Conservation (phyloP, 1,140 invertebrate species). For the Formica selysi region DNA sequence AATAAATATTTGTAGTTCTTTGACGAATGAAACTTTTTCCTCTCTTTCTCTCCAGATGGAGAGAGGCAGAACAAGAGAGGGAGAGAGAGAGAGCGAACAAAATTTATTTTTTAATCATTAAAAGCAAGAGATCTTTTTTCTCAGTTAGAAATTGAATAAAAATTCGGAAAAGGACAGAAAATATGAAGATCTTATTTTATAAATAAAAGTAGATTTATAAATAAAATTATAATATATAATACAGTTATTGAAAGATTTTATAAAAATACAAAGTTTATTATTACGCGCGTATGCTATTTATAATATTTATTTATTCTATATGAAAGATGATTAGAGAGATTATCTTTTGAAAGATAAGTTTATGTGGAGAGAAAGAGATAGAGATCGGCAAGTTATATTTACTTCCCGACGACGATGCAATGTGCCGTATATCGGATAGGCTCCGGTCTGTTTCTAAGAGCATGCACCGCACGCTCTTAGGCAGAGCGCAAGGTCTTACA, state of each 20-base stretch:
- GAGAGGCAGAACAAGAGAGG: too few species aligned
- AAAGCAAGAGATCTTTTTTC: not conserved
- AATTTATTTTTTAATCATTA: not conserved
- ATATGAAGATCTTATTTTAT: not conserved
- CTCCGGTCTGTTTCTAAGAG: constrained; percentile 41
- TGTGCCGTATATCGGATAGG: constrained; percentile 31
- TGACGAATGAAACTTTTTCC: not conserved
- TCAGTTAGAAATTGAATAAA: not conserved
- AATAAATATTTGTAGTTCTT: constrained; percentile 7
- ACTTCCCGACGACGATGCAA: constrained; percentile 42
- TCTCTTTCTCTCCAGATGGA: not conserved
- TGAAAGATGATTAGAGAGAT: not conserved
- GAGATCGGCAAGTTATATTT: constrained; percentile 35
- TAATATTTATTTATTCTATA: not conserved
- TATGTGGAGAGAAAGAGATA: not conserved
- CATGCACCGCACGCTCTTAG: constrained; percentile 31
- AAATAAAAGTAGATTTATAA: not conserved
- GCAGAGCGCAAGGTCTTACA: constrained; percentile 56
- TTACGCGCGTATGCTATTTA: not conserved
- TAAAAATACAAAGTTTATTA: not conserved
- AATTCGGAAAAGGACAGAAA: not conserved
- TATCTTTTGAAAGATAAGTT: not conserved
- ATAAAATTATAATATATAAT: not conserved
- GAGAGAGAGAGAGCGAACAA: not conserved
- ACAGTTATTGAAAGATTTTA: not conserved